These are phyloP conservation scores for Vombatus ursinus DNA, from an alignment of 2,113 vertebrate genomes.

Conservation along the genomic window DNA sequence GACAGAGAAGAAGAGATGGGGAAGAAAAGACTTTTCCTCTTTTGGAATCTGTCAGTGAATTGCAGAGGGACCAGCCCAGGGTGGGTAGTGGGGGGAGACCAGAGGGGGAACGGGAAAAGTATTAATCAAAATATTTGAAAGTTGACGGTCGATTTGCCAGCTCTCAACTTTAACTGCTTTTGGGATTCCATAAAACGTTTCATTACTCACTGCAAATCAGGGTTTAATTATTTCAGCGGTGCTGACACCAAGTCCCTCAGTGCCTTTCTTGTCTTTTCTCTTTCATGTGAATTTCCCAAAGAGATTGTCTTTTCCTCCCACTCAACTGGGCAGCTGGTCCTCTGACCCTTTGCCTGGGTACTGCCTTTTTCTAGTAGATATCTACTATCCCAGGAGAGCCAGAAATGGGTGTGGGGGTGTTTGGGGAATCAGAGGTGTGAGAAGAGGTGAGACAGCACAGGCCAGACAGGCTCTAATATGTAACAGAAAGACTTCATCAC, in stretches of 20 bases:
- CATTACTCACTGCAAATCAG: constrained; percentile 73
- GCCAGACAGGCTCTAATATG: neutral
- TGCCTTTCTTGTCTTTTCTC: neutral
- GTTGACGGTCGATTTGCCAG: constrained; percentile 73
- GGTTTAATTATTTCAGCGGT: constrained; percentile 73
- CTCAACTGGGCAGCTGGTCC: neutral
- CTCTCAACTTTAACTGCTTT: constrained; percentile 72
- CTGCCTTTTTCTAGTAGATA: neutral
- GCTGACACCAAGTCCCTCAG: constrained; percentile 52
- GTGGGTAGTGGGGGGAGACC: neutral
- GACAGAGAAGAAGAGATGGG: constrained; percentile 55
- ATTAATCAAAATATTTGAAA: constrained; percentile 74
- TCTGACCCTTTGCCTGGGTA: neutral
- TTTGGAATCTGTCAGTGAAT: constrained; percentile 59
- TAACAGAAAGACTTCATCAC: neutral
- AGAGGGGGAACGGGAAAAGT: constrained; percentile 52
- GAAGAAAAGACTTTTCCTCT: constrained; percentile 51
- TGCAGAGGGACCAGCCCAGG: constrained; percentile 39
- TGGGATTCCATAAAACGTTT: constrained; percentile 79
- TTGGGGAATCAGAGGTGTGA: neutral
- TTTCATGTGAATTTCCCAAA: constrained; percentile 6
- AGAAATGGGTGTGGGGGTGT: neutral
- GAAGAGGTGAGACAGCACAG: neutral
- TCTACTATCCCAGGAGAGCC: neutral
- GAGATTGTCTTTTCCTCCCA: neutral